Base-by-base conservation (phyloP, 64 coral and sea anemone species). In the Montipora cactus region DNA sequence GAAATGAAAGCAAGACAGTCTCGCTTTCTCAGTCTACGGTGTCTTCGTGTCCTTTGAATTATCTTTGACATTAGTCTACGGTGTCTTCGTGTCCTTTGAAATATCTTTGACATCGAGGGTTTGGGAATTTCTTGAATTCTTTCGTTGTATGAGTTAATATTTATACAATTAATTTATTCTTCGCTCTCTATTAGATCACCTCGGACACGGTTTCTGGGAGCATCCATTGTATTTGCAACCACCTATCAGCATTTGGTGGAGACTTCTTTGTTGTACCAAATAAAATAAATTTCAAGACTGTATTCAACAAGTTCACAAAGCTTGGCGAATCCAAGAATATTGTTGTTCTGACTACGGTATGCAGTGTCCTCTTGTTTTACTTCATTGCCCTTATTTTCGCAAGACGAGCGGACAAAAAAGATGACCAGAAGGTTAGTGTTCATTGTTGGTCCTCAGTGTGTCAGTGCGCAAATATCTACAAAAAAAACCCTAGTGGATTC, bases 221-320 rank as follows among this genome's bases (percentile, higher is more conserved):
- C 11, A 81, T 93, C 19, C 55, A 87, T 50, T 93, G 91, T 59
- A 75, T 87, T 15, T 93, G 91, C 76, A 59, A 87, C 45, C 91
- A 93, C 37, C 19, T 93, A 14, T 87, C 91, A 16, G 37, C 91
- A 10, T 93, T 93, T 52, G 91, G 91, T 68, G 91, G 91, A 70
- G 91, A 87, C 16, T 93, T 93, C 75, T 93, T 93, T 21, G 91
- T 93, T 59, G 74, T 69, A 61, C 91, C 81, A 28, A 87, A 93
- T 47, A 46, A 75, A 44, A 93, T 93, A 49, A 82, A 93, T 15
- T 93, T 78, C 20, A 22, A 21, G 0, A 77, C 9, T 9, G 91
- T 87, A 7, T 93, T 76, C 19, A 53, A 55, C 20, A 21, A 59
- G 45, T 93, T 93, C 45, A 13, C 2, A 4, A 45, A 21, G 2